Conservation (phyloP, 2,888 invertebrate species). For the Ochropacha duplaris region DNA sequence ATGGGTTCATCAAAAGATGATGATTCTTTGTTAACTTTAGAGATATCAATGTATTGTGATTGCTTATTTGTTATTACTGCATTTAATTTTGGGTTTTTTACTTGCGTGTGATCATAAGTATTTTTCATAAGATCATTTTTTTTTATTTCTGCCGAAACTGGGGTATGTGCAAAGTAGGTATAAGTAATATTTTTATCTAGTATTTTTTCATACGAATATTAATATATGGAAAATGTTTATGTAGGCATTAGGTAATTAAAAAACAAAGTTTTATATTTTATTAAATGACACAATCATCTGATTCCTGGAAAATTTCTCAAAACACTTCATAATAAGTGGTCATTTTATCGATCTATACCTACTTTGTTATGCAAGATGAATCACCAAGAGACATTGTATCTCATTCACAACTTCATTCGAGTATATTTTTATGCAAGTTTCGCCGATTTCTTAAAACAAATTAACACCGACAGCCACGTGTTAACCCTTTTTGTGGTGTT, state of each 20-base stretch:
- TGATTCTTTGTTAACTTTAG: constrained; percentile 19
- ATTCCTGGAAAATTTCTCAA: background rate
- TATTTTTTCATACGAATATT: too few relatives aligned
- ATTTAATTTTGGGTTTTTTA: too few relatives aligned
- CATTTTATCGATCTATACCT: background rate
- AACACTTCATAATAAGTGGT: background rate
- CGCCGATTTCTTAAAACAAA: constrained; percentile 63
- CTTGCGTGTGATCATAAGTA: too few relatives aligned
- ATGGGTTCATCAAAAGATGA: constrained; percentile 39
- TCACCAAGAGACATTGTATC: constrained; percentile 22
- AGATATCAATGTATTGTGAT: background rate
- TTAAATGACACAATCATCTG: background rate
- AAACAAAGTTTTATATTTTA: background rate
- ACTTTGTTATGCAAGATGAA: constrained; percentile 7
- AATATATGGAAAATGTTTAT: background rate
- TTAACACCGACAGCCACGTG: constrained; percentile 71
- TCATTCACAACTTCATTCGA: constrained; percentile 34
- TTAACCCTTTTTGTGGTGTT: constrained; percentile 69
- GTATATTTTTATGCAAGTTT: constrained; percentile 28
- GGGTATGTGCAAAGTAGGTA: too few relatives aligned
- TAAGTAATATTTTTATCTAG: too few relatives aligned
- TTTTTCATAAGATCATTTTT: too few relatives aligned
- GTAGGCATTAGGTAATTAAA: background rate
- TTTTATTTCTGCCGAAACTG: too few relatives aligned
- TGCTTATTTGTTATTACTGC: too few relatives aligned